These are phyloP conservation scores for Leuciscus waleckii DNA, from an alignment of 2,797 vertebrate species.

Conservation along the genomic window DNA sequence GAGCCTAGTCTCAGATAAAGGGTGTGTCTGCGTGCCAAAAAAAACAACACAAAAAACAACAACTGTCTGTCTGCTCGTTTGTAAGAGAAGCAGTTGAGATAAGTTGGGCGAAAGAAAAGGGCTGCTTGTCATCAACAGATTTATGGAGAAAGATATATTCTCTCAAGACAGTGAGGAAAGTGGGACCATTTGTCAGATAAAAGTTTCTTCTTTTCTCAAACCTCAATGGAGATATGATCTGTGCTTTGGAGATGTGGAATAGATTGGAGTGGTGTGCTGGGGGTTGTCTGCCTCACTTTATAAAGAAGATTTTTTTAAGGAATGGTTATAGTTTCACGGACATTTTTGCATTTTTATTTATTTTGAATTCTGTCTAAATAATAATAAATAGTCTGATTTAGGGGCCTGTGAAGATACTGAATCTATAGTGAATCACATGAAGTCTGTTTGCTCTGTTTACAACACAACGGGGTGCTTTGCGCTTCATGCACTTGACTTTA, in stretches of 20 bases:
- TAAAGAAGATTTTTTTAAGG: neutral
- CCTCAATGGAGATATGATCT: constrained; percentile 50
- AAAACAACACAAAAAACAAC: neutral
- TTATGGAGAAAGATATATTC: constrained; percentile 55
- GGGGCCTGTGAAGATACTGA: constrained; percentile 30
- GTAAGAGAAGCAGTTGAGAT: constrained; percentile 49
- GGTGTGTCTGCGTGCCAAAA: constrained; percentile 40
- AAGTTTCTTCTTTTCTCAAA: constrained; percentile 56
- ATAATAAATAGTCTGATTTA: neutral
- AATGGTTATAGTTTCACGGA: constrained; percentile 34
- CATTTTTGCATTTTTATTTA: constrained; percentile 18
- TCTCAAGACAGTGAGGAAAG: constrained; percentile 62
- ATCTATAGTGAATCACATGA: constrained; percentile 54
- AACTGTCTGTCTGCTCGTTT: constrained; percentile 51
- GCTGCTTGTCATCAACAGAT: constrained; percentile 59
- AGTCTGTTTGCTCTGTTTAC: constrained; percentile 66
- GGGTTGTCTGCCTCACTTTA: no score
- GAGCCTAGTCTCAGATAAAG: constrained; percentile 58
- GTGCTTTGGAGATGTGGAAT: constrained; percentile 41
- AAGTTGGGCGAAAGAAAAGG: constrained; percentile 36
- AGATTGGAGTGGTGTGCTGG: no score
- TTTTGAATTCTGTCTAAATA: constrained; percentile 12
- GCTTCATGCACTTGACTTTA: constrained; percentile 89
- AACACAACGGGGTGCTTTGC: constrained; percentile 58
- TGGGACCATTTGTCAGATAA: constrained; percentile 69